Conservation (phyloP, 1,140 invertebrate species). For the Bombus ignitus region DNA sequence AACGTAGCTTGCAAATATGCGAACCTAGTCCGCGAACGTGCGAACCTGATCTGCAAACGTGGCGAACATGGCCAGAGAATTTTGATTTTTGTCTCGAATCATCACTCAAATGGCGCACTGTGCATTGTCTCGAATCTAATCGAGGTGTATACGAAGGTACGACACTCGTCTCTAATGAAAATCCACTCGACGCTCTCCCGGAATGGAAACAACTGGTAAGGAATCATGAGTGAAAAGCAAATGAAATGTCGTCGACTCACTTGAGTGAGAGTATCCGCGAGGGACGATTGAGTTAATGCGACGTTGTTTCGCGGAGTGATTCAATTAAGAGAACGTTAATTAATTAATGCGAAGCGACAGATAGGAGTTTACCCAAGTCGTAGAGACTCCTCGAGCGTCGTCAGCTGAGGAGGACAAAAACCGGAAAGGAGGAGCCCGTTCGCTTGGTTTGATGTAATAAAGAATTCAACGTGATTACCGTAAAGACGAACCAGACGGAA, state of each 20-base stretch:
- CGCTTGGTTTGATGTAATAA: neutral
- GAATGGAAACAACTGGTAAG: conserved; percentile 30
- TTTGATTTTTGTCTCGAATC: too few relatives aligned
- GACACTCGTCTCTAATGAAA: conserved; percentile 39
- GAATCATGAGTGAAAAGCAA: conserved; percentile 50
- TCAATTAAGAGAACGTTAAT: conserved; percentile 73
- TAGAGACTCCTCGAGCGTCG: conserved; percentile 42
- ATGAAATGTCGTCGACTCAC: conserved; percentile 52
- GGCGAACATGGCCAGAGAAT: too few relatives aligned
- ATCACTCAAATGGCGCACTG: too few relatives aligned
- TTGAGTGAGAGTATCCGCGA: conserved; percentile 51
- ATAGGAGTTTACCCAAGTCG: conserved; percentile 57
- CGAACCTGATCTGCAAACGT: too few relatives aligned
- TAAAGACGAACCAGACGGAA: neutral
- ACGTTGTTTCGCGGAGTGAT: conserved; percentile 65
- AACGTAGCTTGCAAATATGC: too few relatives aligned
- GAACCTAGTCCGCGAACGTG: too few relatives aligned
- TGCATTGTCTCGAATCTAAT: conserved; percentile 4
- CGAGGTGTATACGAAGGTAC: neutral
- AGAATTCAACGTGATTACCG: neutral
- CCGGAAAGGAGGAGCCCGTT: conserved; percentile 28
- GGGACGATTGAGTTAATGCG: conserved; percentile 60
- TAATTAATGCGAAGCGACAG: conserved; percentile 67
- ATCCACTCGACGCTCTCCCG: conserved; percentile 15
- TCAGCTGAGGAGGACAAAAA: conserved; percentile 53